Conservation (phyloP, 1,140 invertebrate species). For the Drosophila mayri region DNA sequence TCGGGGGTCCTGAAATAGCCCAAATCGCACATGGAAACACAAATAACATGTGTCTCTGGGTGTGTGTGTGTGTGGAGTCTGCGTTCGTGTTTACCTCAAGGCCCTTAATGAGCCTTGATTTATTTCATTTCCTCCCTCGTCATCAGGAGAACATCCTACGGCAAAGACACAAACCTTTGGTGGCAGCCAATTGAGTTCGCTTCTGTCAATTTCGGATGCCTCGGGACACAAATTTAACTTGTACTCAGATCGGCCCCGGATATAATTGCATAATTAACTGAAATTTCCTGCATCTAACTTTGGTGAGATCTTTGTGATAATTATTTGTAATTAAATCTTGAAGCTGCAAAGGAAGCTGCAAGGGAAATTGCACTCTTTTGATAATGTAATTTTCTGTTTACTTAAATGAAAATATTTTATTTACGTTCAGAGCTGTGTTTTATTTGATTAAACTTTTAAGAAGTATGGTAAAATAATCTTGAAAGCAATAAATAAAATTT, state of each 20-base stretch:
- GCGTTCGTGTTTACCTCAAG: constrained; percentile 50
- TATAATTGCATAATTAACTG: constrained; percentile 75
- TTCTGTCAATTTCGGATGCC: constrained; percentile 38
- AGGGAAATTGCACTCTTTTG: neutral
- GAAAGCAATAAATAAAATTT: neutral
- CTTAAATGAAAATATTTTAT: neutral
- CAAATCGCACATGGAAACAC: constrained; percentile 34
- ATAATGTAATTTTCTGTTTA: neutral
- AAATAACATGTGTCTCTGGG: constrained; percentile 50
- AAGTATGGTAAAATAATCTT: neutral
- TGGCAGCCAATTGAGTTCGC: constrained; percentile 29
- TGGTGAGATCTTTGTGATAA: neutral
- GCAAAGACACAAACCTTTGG: constrained; percentile 25
- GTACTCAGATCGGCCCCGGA: constrained; percentile 50
- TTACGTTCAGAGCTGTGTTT: neutral
- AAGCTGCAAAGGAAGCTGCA: too few species aligned
- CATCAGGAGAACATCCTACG: constrained; percentile 47
- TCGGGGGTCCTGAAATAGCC: constrained; percentile 45
- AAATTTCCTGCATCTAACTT: constrained; percentile 27
- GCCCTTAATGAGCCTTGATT: constrained; percentile 78
- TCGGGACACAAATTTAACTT: constrained; percentile 6
- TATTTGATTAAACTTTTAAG: neutral
- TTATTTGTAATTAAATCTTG: constrained; percentile 9
- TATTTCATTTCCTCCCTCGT: constrained; percentile 75
- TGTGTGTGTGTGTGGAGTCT: constrained; percentile 12